Evolutionary conservation across 2,888 invertebrate species (phyloP), one percentile per base, ranked within the genome.

Genomic region (Glaucopsyche alexis): DNA sequence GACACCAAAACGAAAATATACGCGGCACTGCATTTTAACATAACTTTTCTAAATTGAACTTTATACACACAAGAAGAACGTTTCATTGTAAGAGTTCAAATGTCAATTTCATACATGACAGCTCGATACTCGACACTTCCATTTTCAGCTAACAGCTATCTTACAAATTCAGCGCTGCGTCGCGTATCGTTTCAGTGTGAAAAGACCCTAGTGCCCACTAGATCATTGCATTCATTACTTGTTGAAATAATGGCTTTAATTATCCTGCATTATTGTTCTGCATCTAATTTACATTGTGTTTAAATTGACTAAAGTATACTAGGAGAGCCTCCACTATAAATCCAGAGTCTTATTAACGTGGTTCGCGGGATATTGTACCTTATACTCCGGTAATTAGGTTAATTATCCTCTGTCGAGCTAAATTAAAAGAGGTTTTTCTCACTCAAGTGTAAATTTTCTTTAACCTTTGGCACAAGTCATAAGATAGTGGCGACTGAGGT

Each of bases 261-360:
- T 67, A 67, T 13, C 45, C 11, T 45, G 45, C 67, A 67, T 67
- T 45, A 67, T 67, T 67, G 67, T 65, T 47, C 65, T 65, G 38
- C 64, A 42, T 67, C 45, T 19, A 67, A 67, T 67, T 67, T 71
- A 72, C 74, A 71, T 83, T 86, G 83, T 82, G 85, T 85, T 85
- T 81, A 85, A 85, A 87, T 84, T 83, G 83, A 79, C 81, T 82
- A 83, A 86, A 83, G 84, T 84, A 85, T 86, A 87, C 83, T 82
- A 79, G 81, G 69, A 69, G 75, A 74, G 84, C 83, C 81, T n/a
- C 79, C 83, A 84, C 84, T 86, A 83, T 84, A 84, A 86, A 86
- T 87, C 85, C 83, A 81, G 74, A 72, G 70, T 67, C 66, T 70
- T 72, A 65, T 71, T 72, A 73, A 76, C 73, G 71, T 69, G 71